Percentiles rank a stretch among this genome's conserved stretches.
phyloP scores from a whole-genome alignment of 2,888 invertebrate species.

The Tetrapedia diversipes region DNA sequence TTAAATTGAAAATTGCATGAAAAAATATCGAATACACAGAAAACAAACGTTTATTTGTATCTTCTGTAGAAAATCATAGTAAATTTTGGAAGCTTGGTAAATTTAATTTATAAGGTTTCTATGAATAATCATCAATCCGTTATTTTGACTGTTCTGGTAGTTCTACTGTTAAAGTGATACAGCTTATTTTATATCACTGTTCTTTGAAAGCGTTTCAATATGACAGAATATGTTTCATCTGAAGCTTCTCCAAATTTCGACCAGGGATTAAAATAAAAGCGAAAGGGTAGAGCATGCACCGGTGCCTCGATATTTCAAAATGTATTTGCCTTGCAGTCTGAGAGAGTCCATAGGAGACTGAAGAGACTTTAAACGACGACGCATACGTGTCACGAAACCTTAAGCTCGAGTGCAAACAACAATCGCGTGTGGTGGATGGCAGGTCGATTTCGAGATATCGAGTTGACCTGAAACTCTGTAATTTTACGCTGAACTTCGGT shows the following conservation, averaged over 20 bases:
- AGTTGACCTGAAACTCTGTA: slow-evolving; percentile 6
- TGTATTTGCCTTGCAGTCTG: slow-evolving; percentile 3
- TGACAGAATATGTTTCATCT: neutral
- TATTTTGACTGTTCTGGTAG: too few relatives aligned
- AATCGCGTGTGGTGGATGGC: slow-evolving; percentile 22
- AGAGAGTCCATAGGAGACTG: neutral
- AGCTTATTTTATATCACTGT: too few relatives aligned
- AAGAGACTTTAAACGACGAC: slow-evolving; percentile 30
- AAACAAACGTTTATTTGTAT: too few relatives aligned
- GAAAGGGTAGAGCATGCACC: neutral
- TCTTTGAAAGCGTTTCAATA: neutral
- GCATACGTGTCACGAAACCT: slow-evolving; percentile 32
- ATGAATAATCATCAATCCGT: too few relatives aligned
- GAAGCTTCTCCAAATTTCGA: neutral
- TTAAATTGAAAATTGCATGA: too few relatives aligned
- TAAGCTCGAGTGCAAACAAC: slow-evolving; percentile 20
- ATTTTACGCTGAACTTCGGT: slow-evolving; percentile 1
- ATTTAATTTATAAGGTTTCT: too few relatives aligned
- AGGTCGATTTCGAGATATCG: slow-evolving; percentile 26
- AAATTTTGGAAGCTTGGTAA: too few relatives aligned
- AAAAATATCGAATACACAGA: too few relatives aligned
- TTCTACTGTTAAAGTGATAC: too few relatives aligned
- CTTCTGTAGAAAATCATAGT: too few relatives aligned
- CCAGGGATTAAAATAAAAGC: slow-evolving; percentile 16
- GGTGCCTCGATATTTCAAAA: slow-evolving; percentile 12